These are phyloP conservation scores for Philhelius pedissequus DNA, from an alignment of 2,888 invertebrate genomes.

Conservation along the genomic window DNA sequence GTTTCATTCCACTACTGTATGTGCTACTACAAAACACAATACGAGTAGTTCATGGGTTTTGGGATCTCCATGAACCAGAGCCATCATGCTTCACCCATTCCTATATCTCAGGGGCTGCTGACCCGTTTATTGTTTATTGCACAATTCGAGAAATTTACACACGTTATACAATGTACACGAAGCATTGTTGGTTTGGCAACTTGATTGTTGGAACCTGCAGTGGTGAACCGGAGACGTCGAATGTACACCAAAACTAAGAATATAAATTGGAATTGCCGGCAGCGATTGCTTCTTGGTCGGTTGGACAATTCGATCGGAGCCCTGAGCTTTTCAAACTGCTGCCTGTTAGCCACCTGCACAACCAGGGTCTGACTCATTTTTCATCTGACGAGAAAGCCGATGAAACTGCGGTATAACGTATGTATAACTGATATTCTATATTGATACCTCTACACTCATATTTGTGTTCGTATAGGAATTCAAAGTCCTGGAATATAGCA, in stretches of 20 bases:
- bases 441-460: too few species aligned
- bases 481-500: conserved; percentile 18
- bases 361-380: conserved; percentile 26
- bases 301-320: conserved; percentile 53
- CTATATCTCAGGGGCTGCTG: neutral
- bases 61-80: conserved; percentile 29
- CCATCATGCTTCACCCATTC: neutral
- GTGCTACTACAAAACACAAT: too few species aligned
- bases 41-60: conserved; percentile 22
- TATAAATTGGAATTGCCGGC: conserved; percentile 67
- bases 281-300: conserved; percentile 67
- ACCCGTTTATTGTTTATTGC: conserved; percentile 57
- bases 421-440: too few species aligned
- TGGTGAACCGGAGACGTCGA: conserved; percentile 47
- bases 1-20: too few species aligned
- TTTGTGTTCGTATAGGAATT: neutral
- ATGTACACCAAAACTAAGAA: conserved; percentile 46
- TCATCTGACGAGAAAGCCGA: conserved; percentile 50
- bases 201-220: conserved; percentile 38
- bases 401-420: conserved; percentile 27
- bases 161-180: conserved; percentile 22
- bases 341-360: conserved; percentile 35
- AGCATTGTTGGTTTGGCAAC: conserved; percentile 58
- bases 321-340: neutral
- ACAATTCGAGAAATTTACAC: conserved; percentile 59